Evolutionary conservation across 2,113 vertebrate species (phyloP).

Genomic region (Struthio camelus): DNA sequence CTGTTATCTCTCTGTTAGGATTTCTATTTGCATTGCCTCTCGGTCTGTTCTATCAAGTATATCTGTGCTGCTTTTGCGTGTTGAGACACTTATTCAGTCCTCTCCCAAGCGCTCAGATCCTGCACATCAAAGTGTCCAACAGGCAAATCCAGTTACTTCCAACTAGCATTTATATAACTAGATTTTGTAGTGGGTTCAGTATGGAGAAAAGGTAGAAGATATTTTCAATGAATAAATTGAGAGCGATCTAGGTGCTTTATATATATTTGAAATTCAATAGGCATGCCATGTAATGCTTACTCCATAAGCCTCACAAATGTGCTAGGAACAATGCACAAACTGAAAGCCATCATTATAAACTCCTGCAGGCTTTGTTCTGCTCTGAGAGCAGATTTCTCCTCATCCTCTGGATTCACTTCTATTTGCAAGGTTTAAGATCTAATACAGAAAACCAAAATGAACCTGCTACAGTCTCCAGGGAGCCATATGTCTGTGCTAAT

Average conservation of each 20-base stretch:
- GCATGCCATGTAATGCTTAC: not conserved
- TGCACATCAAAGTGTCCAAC: not conserved
- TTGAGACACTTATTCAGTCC: not conserved
- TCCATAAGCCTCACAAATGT: not conserved
- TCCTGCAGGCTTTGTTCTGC: not conserved
- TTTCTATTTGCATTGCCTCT: not conserved
- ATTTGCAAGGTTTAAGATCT: not conserved
- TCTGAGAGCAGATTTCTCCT: not conserved
- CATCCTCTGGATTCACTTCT: not conserved
- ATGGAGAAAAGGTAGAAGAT: conserved; percentile 18
- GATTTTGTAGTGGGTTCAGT: not conserved
- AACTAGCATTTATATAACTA: not conserved
- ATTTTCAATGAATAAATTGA: conserved; percentile 17
- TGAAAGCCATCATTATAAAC: conserved; percentile 15
- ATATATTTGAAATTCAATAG: conserved; percentile 16
- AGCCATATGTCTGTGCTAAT: not conserved
- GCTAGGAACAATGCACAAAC: not conserved
- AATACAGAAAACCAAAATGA: not conserved
- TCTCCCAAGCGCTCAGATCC: conserved; percentile 4
- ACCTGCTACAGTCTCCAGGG: not conserved
- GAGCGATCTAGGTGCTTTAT: conserved; percentile 20
- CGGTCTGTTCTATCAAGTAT: not conserved
- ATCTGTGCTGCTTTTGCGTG: not conserved
- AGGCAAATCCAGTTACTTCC: conserved; percentile 15
- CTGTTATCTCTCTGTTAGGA: not conserved